Conservation (phyloP, 2,888 invertebrate genomes). For the Cantharis nigra region DNA sequence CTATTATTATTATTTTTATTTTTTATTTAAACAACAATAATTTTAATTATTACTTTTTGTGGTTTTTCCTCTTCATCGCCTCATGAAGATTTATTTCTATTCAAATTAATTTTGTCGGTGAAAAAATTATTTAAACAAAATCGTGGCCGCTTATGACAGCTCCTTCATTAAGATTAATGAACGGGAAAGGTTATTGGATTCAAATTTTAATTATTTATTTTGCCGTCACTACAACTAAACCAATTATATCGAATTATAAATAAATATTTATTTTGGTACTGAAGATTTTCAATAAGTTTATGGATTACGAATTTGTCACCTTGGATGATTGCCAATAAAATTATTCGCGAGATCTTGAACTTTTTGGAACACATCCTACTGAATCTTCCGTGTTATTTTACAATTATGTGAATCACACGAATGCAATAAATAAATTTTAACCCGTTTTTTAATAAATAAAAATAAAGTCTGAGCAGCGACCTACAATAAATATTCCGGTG, state of each 20-base stretch:
- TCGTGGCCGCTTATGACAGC: not conserved
- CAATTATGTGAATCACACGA: constrained; percentile 1
- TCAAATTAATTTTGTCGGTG: not conserved
- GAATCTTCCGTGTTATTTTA: constrained; percentile 12
- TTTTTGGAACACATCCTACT: constrained; percentile 12
- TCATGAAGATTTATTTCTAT: not conserved
- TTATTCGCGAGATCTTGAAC: constrained; percentile 12
- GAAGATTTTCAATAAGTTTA: not conserved
- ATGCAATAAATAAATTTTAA: not conserved
- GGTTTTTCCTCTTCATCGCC: not conserved
- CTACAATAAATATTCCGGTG: not conserved
- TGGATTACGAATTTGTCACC: constrained; percentile 9
- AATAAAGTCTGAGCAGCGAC: not conserved
- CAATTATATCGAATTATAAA: not conserved
- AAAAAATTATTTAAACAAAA: not conserved
- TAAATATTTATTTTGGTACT: not conserved
- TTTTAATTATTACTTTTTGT: not conserved
- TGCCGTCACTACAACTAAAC: not conserved
- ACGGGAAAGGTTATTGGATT: constrained; percentile 1
- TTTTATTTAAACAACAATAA: not conserved
- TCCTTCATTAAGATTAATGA: not conserved
- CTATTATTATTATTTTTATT: not conserved
- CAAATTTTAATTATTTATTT: not conserved
- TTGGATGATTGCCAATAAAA: constrained; percentile 6
- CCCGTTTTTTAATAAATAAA: not conserved